Evolutionary conservation across 2,888 invertebrate species (phyloP), one percentile per base, ranked within the genome.

Genomic region (Cataglyphis livida): DNA sequence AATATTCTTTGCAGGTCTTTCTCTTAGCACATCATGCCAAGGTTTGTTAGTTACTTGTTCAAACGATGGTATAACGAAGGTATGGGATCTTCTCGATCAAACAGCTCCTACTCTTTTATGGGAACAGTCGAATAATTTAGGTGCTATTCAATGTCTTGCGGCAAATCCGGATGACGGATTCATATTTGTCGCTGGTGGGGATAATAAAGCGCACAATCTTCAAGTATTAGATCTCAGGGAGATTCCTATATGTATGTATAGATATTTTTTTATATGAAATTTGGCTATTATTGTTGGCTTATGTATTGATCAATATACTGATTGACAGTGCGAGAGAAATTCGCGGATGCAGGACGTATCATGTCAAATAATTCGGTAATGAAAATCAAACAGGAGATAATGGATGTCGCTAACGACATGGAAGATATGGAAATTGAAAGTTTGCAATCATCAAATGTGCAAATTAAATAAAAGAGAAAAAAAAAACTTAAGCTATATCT

Each of bases 121-220:
- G 90, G 93, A 88, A 90, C 94, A 92, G 84, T 90, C 90, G 87
- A 85, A 92, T 95, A 90, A 95, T 95, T 96, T 98, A 94, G 98
- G 98, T 0, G 95, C 96, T 32, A 95, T 97, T 75, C 96, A 97
- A 92, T 97, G 97, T 92, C 95, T 97, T 86, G 96, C 96, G 59
- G 95, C 96, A 74, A 97, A 97, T 92, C 98, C 98, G 0, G 98
- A 99, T 92, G 97, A 96, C 91, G 97, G 98, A 2, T 97, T 96
- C 94, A 96, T 97, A n/a, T 95, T 98, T 87, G 97, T 97, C 15
- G 95, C 97, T 76, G 99, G 98, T 59, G 99, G 99, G 0, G 98
- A 98, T 93, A 97, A 97, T 93, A 97, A 97, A 91, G 96, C 96
- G 75, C 96, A 97, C 92, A 97, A 96, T 94, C 96, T 97, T 85